Conservation (phyloP, 2,797 vertebrate species). For the Hydrophis major region DNA sequence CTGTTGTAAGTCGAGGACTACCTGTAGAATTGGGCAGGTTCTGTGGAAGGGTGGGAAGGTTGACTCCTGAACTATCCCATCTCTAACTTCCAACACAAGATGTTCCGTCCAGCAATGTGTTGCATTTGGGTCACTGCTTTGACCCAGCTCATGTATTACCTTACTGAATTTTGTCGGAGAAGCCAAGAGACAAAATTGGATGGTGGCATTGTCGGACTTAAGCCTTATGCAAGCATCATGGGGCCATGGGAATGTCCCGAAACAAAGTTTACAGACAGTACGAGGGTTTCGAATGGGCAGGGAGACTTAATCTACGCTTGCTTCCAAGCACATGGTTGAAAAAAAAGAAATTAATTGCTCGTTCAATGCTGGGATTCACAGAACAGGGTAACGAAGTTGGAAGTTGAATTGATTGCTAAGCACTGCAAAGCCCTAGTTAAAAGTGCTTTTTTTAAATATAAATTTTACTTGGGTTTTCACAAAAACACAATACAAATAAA, state of each 20-base stretch:
- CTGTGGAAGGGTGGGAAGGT: neutral
- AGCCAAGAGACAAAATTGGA: neutral
- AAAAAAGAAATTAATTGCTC: neutral
- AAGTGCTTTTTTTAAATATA: neutral
- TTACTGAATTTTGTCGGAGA: neutral
- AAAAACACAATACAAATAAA: too few species aligned
- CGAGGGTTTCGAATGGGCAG: too few species aligned
- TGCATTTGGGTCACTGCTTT: neutral
- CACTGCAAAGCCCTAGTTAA: neutral
- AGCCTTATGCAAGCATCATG: neutral
- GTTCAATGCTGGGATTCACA: neutral
- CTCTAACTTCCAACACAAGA: neutral
- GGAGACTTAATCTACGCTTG: neutral
- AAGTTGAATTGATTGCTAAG: neutral
- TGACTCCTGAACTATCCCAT: neutral
- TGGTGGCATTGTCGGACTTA: neutral
- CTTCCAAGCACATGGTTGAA: neutral
- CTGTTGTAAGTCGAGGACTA: neutral
- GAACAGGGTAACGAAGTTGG: neutral
- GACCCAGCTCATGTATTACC: neutral
- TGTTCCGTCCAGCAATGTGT: neutral
- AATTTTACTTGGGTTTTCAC: too few species aligned
- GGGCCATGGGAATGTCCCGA: neutral
- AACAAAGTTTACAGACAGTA: neutral
- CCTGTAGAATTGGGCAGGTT: neutral